Percentiles rank a stretch among this genome's conserved stretches.
Evolutionary conservation across 2,113 vertebrate genomes (phyloP).

Genomic region (Dolichotis patagonum): DNA sequence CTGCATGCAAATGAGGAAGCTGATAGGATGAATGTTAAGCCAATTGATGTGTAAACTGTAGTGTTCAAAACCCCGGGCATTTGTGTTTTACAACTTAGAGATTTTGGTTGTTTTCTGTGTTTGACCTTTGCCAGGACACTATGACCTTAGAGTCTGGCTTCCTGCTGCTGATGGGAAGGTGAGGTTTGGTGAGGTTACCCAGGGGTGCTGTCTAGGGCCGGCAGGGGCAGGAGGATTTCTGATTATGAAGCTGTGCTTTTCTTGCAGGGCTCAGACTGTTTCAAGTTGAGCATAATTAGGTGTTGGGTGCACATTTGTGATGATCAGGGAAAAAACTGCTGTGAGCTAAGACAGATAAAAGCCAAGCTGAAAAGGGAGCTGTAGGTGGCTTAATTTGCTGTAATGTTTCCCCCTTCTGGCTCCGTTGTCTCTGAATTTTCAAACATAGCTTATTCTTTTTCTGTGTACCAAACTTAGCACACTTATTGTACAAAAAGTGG

Average conservation of each 20-base stretch:
- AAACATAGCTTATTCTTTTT: background rate
- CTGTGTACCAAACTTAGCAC: background rate
- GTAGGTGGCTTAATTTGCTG: background rate
- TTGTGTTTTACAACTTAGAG: background rate
- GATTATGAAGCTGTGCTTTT: background rate
- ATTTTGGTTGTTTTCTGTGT: background rate
- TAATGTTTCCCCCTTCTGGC: too few species aligned
- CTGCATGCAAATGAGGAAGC: background rate
- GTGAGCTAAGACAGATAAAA: background rate
- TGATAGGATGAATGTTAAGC: background rate
- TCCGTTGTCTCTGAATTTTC: background rate
- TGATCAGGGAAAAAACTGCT: background rate
- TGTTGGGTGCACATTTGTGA: background rate
- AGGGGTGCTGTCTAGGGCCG: fast-evolving
- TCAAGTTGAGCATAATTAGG: too few species aligned
- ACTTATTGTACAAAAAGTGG: background rate
- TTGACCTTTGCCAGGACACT: background rate
- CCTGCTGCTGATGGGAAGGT: background rate
- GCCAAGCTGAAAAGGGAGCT: background rate
- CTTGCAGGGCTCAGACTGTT: background rate
- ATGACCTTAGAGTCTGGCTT: background rate
- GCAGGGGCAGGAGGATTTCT: background rate
- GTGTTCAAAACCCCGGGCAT: too few species aligned
- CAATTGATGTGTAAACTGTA: background rate
- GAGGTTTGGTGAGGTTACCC: background rate